Base-by-base conservation (phyloP, 1,140 invertebrate species). In the Papilio polytes region DNA sequence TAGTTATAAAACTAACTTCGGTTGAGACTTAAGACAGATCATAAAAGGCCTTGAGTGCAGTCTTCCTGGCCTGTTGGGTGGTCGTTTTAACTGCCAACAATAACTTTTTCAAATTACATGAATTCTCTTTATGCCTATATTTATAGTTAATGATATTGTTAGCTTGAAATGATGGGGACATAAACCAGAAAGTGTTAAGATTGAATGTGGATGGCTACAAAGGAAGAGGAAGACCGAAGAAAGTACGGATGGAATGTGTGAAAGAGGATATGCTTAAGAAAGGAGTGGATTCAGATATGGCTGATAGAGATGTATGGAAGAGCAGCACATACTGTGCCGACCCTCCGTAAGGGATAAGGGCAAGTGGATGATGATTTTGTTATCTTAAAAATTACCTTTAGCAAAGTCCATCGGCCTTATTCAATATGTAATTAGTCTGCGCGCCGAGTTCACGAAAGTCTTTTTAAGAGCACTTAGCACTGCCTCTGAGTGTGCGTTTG, bases 391-490 rank as follows among this genome's bases (percentile, higher is more conserved):
- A 56, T 53, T 53, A 18, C 20, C 15, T 63, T 22, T 63, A 13
- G n/a, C 20, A 63, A 26, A 66, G 63, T 26, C 22, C 63, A 66
- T 26, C 26, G 12, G 63, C 22, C 63, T 66, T 66, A 48, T 66
- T 66, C 26, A 66, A 66, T 66, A 66, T 66, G 22, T 31, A 66
- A 66, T 66, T 66, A 66, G 63, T 66, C 12, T 26, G 63, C 31
- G 63, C 22, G 10, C 12, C 63, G 63, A 66, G 9, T 66, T 31
- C 26, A 66, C 22, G 22, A 66, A 31, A 66, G 63, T 26, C 63
- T 66, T 66, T 66, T 63, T 63, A 63, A 63, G 59, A 66, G 63
- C 63, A 66, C 63, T 66, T 31, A 66, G 59, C 26, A 66, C 26
- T 0, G 26, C 63, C 10, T 26, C 26, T 3, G 22, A 31, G 63